Base-by-base conservation (phyloP, 2,888 invertebrate species). In the Himalopsyche kuldschensis region DNA sequence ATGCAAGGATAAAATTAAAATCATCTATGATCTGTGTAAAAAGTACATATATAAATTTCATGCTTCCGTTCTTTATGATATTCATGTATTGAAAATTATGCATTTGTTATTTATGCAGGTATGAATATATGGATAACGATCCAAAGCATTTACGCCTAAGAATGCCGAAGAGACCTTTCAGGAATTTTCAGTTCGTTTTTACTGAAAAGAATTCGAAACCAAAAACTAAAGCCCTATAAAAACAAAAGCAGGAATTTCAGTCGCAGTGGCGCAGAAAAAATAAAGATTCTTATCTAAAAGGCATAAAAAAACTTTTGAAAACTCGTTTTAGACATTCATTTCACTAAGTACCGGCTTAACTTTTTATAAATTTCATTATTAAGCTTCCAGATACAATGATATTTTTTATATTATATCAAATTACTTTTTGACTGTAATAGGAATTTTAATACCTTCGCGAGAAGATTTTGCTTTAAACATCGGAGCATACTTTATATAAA, bases 141-240 rank as follows among this genome's bases (percentile, higher is more conserved):
- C 27, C 47, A 30, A 47, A 46, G 30, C 8, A 80, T 80, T 55
- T 46, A 24, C 24, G 41, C n/a, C 15, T 1, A 41, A 27, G 46
- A 35, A 76, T 80, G 47, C 77, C 69, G 75, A 11, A 24, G 78
- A 82, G 31, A 80, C 76, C 77, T 55, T 75, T 46, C n/a, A 48
- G 82, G 86, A 84, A 83, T 86, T 84, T 84, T 84, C 78, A 84
- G 84, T 86, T 86, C 86, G 82, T 84, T 84, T 84, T 82, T 78
- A 77, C 77, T 31, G 41, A 30, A 79, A 81, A 80, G 82, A 81
- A 80, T 84, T 76, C 80, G 63, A 83, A 81, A 84, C 75, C 75
- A 79, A 79, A 78, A 46, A 35, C 78, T 46, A 47, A 46, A 78
- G 69, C 69, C 69, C 24, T 69, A 69, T 69, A 69, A 69, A 69